These are phyloP conservation scores for Phragmatobia fuliginosa DNA, from an alignment of 2,888 invertebrate species.

Conservation along the genomic window DNA sequence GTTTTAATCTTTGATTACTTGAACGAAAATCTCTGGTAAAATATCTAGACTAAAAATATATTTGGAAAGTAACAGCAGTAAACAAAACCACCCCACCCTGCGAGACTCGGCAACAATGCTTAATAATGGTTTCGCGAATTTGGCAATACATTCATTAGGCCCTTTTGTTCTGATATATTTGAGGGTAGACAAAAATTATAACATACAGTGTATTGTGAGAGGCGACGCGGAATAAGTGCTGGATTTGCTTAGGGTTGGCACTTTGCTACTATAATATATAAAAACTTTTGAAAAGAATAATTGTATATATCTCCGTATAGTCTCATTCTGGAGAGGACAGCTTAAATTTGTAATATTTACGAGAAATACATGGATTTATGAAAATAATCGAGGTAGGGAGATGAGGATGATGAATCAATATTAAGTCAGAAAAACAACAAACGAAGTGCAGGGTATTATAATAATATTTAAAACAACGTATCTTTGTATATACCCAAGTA, in stretches of 20 bases:
- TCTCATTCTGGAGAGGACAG: no score
- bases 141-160: constrained; percentile 84
- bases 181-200: constrained; percentile 85
- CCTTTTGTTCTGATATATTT: constrained; percentile 84
- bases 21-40: neutral
- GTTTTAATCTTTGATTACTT: neutral
- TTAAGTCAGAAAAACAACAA: no score
- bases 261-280: no score
- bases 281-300: no score
- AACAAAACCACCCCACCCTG: constrained; percentile 41
- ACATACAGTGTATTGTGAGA: constrained; percentile 82
- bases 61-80: constrained; percentile 30
- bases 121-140: constrained; percentile 83
- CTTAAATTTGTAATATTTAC: no score
- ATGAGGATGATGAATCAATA: no score
- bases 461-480: no score
- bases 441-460: no score
- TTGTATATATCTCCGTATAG: no score
- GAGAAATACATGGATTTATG: no score
- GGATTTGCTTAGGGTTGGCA: constrained; percentile 68
- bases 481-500: no score
- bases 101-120: constrained; percentile 72
- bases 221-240: constrained; percentile 78
- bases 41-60: constrained; percentile 11
- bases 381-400: no score